Percentiles rank a stretch among this genome's conserved stretches.
Conservation (phyloP, 2,113 vertebrate genomes). For the Pedionomus torquatus region DNA sequence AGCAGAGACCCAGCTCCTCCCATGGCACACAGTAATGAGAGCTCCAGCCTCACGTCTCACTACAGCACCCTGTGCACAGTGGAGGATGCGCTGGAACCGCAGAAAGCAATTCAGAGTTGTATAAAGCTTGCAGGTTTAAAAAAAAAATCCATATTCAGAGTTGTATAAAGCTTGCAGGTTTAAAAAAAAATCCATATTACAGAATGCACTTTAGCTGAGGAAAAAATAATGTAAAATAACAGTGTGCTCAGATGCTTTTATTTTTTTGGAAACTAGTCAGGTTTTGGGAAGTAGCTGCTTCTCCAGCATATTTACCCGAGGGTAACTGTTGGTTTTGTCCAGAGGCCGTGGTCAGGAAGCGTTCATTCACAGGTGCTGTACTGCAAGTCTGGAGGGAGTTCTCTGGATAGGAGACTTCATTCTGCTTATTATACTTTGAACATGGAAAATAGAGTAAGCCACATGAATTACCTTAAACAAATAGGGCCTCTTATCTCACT, state of each 20-base stretch:
- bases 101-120: rapidly evolving
- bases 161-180: not conserved
- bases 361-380: not conserved
- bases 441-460: not conserved
- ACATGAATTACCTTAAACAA: not conserved
- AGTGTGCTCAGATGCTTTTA: not conserved
- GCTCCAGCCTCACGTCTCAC: not conserved
- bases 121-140: not conserved
- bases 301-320: not conserved
- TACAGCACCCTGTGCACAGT: rapidly evolving
- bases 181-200: not conserved
- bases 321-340: not conserved
- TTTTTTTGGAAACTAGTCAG: not conserved
- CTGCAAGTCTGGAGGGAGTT: not conserved
- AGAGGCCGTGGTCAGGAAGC: not conserved
- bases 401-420: not conserved
- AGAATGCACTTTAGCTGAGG: not conserved
- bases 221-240: not conserved
- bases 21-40: rapidly evolving
- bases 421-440: not conserved
- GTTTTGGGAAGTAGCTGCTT: not conserved
- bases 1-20: not conserved
- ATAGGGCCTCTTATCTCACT: not conserved
- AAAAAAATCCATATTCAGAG: not conserved
- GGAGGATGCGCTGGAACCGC: not conserved